Conservation (phyloP, 2,797 vertebrate genomes). For the Takifugu ocellatus region DNA sequence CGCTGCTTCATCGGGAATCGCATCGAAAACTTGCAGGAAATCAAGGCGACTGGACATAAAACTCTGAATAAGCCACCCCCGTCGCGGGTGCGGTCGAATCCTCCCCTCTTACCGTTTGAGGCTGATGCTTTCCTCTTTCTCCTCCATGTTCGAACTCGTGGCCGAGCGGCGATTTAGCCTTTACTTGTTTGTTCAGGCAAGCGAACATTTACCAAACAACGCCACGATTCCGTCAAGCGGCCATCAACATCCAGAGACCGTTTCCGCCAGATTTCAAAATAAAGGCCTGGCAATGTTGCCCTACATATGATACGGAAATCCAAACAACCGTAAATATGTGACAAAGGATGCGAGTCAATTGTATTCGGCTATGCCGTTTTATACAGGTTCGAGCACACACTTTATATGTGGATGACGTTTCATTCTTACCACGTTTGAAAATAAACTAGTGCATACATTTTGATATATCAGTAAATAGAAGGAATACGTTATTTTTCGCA, state of each 20-base stretch:
- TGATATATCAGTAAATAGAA: no score
- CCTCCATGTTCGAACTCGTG: conserved; percentile 26
- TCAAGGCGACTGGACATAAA: neutral
- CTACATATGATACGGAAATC: neutral
- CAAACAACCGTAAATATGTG: neutral
- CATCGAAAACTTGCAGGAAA: conserved; percentile 7
- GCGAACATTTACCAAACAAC: neutral
- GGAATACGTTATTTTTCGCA: no score
- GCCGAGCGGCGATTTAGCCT: accelerated
- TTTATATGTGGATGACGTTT: no score
- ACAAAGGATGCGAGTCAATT: no score
- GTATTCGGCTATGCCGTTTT: no score
- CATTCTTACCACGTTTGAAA: no score
- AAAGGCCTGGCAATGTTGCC: neutral
- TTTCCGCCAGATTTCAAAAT: conserved; percentile 3
- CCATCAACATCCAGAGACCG: neutral
- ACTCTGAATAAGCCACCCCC: neutral
- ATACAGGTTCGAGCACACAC: no score
- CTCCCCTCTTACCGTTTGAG: conserved; percentile 32
- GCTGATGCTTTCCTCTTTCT: neutral
- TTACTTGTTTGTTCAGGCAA: conserved; percentile 8
- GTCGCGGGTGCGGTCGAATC: accelerated
- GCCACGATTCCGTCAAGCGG: no score
- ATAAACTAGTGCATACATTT: no score
- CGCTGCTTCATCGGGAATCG: neutral